Percentiles rank a stretch among this genome's conserved stretches.
Evolutionary conservation across 37 sponge, comb jelly and placozoan species (phyloP).

Genomic region (Mnemiopsis leidyi): DNA sequence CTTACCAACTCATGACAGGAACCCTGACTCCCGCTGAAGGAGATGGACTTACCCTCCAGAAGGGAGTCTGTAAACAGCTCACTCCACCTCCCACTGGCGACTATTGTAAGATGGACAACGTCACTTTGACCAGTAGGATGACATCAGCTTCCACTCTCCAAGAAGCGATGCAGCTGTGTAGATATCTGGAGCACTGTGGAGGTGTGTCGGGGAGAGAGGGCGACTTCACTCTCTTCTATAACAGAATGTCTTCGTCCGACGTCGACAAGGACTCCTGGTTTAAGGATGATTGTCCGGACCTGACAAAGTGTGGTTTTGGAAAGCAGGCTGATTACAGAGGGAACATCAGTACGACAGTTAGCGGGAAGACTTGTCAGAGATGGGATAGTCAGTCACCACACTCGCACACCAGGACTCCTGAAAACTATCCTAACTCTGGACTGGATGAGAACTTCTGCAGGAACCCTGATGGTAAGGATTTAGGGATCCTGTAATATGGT

Average conservation of each 20-base stretch:
- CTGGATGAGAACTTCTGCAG: constrained; percentile 2
- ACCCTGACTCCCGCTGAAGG: background rate
- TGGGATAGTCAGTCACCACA: constrained; percentile 30
- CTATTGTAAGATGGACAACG: background rate
- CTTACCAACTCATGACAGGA: background rate
- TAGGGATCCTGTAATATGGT: no score
- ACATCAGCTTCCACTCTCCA: background rate
- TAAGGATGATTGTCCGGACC: background rate
- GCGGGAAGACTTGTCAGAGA: constrained; percentile 16
- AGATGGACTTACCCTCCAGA: background rate
- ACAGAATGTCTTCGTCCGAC: background rate
- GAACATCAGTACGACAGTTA: background rate
- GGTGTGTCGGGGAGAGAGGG: background rate
- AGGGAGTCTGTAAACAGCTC: background rate
- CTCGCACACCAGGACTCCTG: background rate
- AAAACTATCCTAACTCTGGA: background rate
- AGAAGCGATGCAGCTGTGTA: background rate
- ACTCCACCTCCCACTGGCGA: background rate
- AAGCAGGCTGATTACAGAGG: background rate
- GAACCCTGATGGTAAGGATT: constrained; percentile 18
- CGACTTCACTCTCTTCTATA: background rate
- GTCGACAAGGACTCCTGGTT: background rate
- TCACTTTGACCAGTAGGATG: background rate
- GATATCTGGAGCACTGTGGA: background rate
- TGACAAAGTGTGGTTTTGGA: background rate